phyloP scores from a whole-genome alignment of 2,113 vertebrate species.

The Nyctereutes procyonoides region DNA sequence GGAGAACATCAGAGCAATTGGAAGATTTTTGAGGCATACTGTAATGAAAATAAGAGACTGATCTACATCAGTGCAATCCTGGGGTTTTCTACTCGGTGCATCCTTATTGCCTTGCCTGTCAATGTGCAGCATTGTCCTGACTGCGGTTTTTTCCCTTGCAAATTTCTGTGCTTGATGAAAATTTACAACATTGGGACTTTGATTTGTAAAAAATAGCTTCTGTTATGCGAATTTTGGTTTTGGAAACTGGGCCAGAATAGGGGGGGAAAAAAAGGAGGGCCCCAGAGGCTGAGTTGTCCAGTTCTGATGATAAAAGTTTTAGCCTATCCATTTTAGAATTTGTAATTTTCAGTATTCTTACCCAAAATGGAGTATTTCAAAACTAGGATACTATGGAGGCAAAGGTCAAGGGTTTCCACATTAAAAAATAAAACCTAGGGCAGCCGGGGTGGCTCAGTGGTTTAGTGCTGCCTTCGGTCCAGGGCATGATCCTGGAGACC shows the following conservation, averaged over 20 bases:
- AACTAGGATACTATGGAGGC: not conserved
- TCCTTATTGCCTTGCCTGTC: accelerated
- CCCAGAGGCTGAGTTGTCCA: slow-evolving; percentile 58
- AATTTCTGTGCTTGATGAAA: slow-evolving; percentile 5
- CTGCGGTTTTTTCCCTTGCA: not conserved
- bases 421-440: not conserved
- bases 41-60: not conserved
- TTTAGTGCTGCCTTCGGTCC: too few relatives aligned
- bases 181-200: slow-evolving; percentile 30
- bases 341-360: not conserved
- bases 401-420: accelerated
- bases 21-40: not conserved
- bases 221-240: slow-evolving; percentile 28
- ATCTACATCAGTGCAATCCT: not conserved
- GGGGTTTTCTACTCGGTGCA: not conserved
- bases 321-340: not conserved
- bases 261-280: not conserved
- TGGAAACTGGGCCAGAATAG: slow-evolving; percentile 47
- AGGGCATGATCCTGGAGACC: too few relatives aligned
- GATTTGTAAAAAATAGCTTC: slow-evolving; percentile 52
- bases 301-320: slow-evolving; percentile 65
- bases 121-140: not conserved
- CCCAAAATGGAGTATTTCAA: not conserved
- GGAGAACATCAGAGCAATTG: not conserved
- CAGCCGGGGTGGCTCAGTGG: too few relatives aligned